Evolutionary conservation across 1,140 invertebrate species (phyloP), one percentile per base, ranked within the genome.

Genomic region (Mizuhopecten yessoensis): DNA sequence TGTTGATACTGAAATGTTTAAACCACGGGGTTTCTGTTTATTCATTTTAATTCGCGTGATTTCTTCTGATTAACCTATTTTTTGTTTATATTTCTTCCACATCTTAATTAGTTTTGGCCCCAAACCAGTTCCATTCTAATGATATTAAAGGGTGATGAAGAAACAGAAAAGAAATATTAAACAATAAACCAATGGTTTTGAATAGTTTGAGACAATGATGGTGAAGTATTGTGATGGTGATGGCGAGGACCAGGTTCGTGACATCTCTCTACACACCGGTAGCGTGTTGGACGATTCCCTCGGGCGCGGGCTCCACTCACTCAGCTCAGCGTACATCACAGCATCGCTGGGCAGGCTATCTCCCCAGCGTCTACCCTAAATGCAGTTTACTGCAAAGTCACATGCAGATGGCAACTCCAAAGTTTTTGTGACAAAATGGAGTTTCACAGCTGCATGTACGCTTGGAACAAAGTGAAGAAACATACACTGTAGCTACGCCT

Each of bases 361-460:
- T 75, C 57, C 57, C 57, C n/a, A 75, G 29, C 23, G 57, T 75
- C 57, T 75, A n/a, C 57, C 57, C 57, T 75, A 75, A 75, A 75
- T 75, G 57, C 57, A 75, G 57, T 75, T 75, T 75, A 75, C 57
- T 75, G 57, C 57, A 75, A 29, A n/a, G 57, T 75, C 57, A 75
- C 57, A 75, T 75, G 42, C 42, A 17, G 42, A 45, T 45, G 57
- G 5, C 57, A 75, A 9, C 23, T 75, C 57, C 57, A 5, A 75
- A 23, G 57, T 11, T 75, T 0, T 75, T 29, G 29, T n/a, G n/a
- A 75, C 57, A 75, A 29, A n/a, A n/a, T n/a, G 17, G 9, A 45
- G 42, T 1, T 17, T 45, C 57, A 29, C 23, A 75, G 57, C 57
- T 29, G 17, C n/a, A n/a, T n/a, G n/a, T n/a, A n/a, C n/a, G n/a